phyloP scores from a whole-genome alignment of 2,113 vertebrate species.

The Podarcis cretensis region DNA sequence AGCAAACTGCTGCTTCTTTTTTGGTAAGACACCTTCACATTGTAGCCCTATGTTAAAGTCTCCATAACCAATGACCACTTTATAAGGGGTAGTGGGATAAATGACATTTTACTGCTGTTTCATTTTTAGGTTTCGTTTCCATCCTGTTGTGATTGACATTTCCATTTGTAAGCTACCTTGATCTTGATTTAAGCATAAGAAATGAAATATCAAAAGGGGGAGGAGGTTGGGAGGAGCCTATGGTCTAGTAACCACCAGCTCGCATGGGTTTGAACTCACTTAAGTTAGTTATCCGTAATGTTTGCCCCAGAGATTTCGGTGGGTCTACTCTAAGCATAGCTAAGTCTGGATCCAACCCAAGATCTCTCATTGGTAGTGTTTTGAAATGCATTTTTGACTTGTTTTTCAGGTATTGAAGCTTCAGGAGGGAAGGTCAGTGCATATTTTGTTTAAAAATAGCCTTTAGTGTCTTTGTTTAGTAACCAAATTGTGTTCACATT shows the following conservation, averaged over 20 bases:
- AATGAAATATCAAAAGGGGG: too few relatives aligned
- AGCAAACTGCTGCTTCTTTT: slow-evolving; percentile 10
- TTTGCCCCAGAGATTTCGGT: too few relatives aligned
- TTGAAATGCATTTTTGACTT: neutral
- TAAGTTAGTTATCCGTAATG: neutral
- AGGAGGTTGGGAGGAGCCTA: too few relatives aligned
- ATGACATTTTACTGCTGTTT: neutral
- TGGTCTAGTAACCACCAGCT: too few relatives aligned
- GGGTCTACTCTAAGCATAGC: too few relatives aligned
- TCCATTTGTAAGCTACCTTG: neutral
- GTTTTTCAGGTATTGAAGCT: neutral
- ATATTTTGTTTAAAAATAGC: neutral
- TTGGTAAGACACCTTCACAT: neutral
- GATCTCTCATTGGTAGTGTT: neutral
- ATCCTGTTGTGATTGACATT: neutral
- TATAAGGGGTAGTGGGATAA: neutral
- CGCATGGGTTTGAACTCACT: neutral
- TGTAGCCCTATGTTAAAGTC: neutral
- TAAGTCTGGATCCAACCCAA: neutral
- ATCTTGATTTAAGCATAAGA: neutral
- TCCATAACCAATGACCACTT: neutral
- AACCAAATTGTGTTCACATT: neutral
- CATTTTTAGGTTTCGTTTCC: neutral
- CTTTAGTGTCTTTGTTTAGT: neutral
- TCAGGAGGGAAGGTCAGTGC: slow-evolving; percentile 8